These are phyloP conservation scores for Prionace glauca DNA, from an alignment of 2,797 vertebrate species.

Conservation along the genomic window DNA sequence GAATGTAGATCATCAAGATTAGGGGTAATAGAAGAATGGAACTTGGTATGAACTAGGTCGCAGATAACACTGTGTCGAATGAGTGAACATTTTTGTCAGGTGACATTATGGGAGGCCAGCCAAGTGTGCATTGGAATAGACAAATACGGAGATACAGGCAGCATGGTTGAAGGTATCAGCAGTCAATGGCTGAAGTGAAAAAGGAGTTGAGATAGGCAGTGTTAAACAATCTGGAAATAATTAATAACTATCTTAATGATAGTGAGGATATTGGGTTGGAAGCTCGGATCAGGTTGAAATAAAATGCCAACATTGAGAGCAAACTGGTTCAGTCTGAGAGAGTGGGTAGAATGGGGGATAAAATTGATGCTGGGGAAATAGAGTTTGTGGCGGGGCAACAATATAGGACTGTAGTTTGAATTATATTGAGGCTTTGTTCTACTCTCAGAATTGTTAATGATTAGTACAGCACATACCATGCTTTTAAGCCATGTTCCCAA, in stretches of 20 bases:
- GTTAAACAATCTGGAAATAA: not conserved
- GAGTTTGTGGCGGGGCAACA: not conserved
- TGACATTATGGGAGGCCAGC: not conserved
- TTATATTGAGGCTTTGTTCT: not conserved
- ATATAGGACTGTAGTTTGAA: not conserved
- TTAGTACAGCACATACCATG: not conserved
- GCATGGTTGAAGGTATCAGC: not conserved
- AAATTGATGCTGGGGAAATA: not conserved
- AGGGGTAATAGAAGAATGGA: not conserved
- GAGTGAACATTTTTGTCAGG: not conserved
- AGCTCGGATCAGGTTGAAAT: not conserved
- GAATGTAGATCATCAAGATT: not conserved
- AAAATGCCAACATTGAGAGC: not conserved
- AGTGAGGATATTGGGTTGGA: not conserved
- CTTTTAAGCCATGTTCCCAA: not conserved
- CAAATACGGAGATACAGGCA: not conserved
- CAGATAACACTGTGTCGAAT: not conserved
- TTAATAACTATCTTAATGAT: no score
- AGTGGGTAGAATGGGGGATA: not conserved
- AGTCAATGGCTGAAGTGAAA: not conserved
- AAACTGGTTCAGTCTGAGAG: not conserved
- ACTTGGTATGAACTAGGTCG: not conserved
- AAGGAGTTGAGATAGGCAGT: not conserved
- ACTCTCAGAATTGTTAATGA: not conserved
- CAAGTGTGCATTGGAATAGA: not conserved